Evolutionary conservation across 2,113 vertebrate species (phyloP), one percentile per base, ranked within the genome.

Genomic region (Cochlearius cochlearius): DNA sequence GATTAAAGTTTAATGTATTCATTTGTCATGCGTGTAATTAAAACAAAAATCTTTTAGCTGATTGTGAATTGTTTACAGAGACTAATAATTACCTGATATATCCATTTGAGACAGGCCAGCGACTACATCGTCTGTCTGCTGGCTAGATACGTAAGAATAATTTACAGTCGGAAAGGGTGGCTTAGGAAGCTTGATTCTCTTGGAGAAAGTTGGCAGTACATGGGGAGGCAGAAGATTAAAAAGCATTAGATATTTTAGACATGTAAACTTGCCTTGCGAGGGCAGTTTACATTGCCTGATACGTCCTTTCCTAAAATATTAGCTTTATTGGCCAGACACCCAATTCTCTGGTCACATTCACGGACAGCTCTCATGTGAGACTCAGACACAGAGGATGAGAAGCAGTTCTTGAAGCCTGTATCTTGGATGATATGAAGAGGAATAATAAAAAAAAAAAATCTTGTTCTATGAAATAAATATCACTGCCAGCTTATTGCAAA

Each of bases 41-140:
- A 88, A 73, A 7, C 5, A 85, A 58, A 75, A 81, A 45, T 26
- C 52, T 78, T 87, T 63, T 60, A 64, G 36, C 62, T 95, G 94
- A 96, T 93, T 95, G 78, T 76, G 81, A 94, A 60, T 79, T 91
- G 92, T 86, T 96, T 90, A 85, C 41, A 66, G 81, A 95, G 84
- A 72, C 52, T 78, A 64, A 69, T 83, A 88, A 83, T 86, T 95
- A 90, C 50, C 77, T 45, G 84, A 76, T 66, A 64, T n/a, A 93
- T 45, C 60, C 45, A 60, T 63, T 15, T 87, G 47, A 96, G 66
- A 81, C 49, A 94, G 36, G 47, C 43, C 84, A 91, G 68, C 22
- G 55, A 39, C 43, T 84, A 63, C 22, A 53, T 0, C 64, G 39
- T n/a, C 68, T 91, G 53, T 75, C 62, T 74, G 49, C 39, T 81